Conservation (phyloP, 92 coral and sea anemone genomes). For the Pocillopora grandis region DNA sequence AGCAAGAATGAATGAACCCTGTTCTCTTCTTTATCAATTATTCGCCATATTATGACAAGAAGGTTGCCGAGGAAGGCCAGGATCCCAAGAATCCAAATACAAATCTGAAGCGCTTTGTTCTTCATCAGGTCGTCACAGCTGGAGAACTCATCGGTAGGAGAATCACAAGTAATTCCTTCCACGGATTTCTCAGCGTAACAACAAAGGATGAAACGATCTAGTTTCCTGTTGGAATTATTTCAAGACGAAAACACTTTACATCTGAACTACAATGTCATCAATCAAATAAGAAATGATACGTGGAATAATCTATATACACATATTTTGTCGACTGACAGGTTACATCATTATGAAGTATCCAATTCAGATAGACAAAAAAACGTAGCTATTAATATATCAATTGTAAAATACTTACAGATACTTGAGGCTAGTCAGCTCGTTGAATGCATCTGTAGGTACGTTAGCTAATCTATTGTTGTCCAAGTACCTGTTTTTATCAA, state of each 20-base stretch:
- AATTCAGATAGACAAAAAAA: neutral
- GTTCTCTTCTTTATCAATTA: conserved; percentile 21
- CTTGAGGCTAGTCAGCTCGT: conserved; percentile 42
- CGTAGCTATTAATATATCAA: neutral
- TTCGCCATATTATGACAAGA: conserved; percentile 55
- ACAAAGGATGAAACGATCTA: conserved; percentile 56
- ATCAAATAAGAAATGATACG: too few relatives aligned
- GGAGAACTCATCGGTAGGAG: conserved; percentile 62
- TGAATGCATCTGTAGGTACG: conserved; percentile 56
- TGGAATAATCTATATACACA: too few relatives aligned
- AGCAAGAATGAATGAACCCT: conserved; percentile 52
- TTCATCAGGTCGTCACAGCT: conserved; percentile 79
- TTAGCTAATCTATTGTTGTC: conserved; percentile 51
- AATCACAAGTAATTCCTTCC: conserved; percentile 34
- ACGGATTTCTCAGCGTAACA: conserved; percentile 61
- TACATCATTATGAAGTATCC: neutral
- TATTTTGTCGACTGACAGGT: too few relatives aligned
- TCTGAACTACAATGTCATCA: neutral
- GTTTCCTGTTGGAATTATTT: conserved; percentile 27
- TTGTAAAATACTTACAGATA: conserved; percentile 55
- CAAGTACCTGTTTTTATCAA: conserved; percentile 44
- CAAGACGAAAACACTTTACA: too few relatives aligned
- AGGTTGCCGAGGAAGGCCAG: conserved; percentile 62
- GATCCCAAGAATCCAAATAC: conserved; percentile 69
- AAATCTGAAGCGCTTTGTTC: conserved; percentile 53